A percentile compares a stretch with the other conserved stretches of the same genome.
These are phyloP conservation scores for Microctenopoma stevenorrisi DNA, from an alignment of 2,797 vertebrate species.

Conservation along the genomic window DNA sequence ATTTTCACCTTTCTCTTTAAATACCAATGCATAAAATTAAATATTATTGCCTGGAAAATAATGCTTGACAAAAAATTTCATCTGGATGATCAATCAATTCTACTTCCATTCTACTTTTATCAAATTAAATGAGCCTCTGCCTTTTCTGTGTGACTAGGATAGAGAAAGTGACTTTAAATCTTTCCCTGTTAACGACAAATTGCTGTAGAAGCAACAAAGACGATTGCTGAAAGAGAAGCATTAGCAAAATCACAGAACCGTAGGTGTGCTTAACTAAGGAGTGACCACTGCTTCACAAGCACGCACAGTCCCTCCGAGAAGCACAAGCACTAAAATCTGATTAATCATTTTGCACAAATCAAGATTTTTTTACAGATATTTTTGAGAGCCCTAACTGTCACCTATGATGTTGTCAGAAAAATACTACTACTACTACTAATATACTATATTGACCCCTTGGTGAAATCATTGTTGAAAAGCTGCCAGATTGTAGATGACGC, in stretches of 20 bases:
- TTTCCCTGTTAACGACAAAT: not conserved
- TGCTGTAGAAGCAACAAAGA: conserved; percentile 13
- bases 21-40: not conserved
- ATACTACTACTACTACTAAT: not conserved
- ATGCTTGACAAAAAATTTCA: conserved; percentile 8
- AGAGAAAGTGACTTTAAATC: not conserved
- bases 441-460: too few relatives aligned
- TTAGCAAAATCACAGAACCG: conserved; percentile 11
- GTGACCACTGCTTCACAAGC: not conserved
- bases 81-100: too few relatives aligned
- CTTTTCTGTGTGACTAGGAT: too few relatives aligned
- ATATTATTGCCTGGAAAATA: not conserved
- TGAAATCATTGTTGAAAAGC: too few relatives aligned
- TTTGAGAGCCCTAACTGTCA: conserved; percentile 8
- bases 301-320: not conserved
- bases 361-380: conserved; percentile 22
- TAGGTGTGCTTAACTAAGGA: conserved; percentile 8
- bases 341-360: conserved; percentile 15
- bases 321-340: conserved; percentile 6
- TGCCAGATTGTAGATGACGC: too few relatives aligned
- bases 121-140: too few relatives aligned
- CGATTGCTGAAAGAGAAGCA: not conserved
- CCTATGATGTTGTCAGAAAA: not conserved
- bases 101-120: too few relatives aligned
- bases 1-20: conserved; percentile 15